phyloP scores from a whole-genome alignment of 2,113 vertebrate genomes.

The Prunella fulvescens region DNA sequence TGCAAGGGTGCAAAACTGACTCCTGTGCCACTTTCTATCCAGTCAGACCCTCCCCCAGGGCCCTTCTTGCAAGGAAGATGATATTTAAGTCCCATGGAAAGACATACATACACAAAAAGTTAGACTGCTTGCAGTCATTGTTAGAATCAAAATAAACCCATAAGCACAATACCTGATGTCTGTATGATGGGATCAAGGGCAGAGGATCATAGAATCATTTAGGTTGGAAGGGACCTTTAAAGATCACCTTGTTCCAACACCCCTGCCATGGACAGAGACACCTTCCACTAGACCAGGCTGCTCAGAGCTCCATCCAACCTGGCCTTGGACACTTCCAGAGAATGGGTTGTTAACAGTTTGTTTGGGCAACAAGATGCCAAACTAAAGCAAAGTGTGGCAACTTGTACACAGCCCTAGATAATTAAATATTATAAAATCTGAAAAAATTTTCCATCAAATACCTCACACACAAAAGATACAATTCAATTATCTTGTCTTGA shows the following conservation, averaged over 20 bases:
- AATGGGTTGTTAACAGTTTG: not conserved
- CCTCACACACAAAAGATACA: not conserved
- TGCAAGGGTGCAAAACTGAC: not conserved
- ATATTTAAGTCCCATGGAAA: not conserved
- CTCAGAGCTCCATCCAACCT: not conserved
- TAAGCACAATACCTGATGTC: not conserved
- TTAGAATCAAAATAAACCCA: not conserved
- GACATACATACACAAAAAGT: fast-evolving
- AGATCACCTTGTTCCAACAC: not conserved
- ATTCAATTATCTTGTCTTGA: not conserved
- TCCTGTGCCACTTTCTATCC: not conserved
- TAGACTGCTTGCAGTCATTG: not conserved
- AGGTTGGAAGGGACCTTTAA: not conserved
- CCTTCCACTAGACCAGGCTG: not conserved
- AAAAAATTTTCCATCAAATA: not conserved
- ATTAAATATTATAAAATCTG: not conserved
- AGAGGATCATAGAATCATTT: not conserved
- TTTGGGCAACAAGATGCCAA: not conserved
- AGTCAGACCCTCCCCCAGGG: not conserved
- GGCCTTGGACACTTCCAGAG: not conserved
- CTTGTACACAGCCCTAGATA: not conserved
- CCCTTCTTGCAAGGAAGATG: not conserved
- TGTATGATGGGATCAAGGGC: not conserved
- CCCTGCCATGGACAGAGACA: not conserved
- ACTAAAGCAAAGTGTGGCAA: not conserved